Conservation (phyloP, 2,113 vertebrate species). For the Dunckerocampus dactyliophorus region DNA sequence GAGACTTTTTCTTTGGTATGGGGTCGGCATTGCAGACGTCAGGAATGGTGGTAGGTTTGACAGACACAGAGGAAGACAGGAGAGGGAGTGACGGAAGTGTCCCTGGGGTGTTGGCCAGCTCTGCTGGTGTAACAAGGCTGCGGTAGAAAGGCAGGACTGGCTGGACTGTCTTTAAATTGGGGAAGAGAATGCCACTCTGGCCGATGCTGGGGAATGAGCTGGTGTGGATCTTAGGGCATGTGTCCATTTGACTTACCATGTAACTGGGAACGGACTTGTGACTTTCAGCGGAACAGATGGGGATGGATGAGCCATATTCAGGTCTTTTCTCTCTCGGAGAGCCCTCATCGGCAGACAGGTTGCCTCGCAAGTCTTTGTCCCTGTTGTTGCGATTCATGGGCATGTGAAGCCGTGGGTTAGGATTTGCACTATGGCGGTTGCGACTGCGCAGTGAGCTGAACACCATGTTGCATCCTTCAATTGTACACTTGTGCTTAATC, state of each 20-base stretch:
- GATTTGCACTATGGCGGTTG: constrained; percentile 96
- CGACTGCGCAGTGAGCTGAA: constrained; percentile 94
- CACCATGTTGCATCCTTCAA: constrained; percentile 97
- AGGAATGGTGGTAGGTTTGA: constrained; percentile 70
- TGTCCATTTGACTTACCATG: constrained; percentile 73
- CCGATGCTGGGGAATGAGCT: constrained; percentile 70
- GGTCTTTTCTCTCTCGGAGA: constrained; percentile 72
- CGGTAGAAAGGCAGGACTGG: constrained; percentile 95
- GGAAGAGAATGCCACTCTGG: constrained; percentile 88
- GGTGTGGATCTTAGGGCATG: constrained; percentile 76
- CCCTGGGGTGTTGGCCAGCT: constrained; percentile 91
- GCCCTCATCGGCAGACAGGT: constrained; percentile 69
- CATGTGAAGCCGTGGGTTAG: constrained; percentile 96
- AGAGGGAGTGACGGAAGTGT: constrained; percentile 87
- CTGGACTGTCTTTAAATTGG: constrained; percentile 93
- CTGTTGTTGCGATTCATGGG: constrained; percentile 96
- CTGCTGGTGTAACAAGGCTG: constrained; percentile 88
- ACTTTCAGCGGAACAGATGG: constrained; percentile 65
- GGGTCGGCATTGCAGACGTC: constrained; percentile 72
- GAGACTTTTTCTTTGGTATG: constrained; percentile 96
- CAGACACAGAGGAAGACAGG: constrained; percentile 83
- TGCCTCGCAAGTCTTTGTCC: constrained; percentile 86
- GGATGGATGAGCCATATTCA: constrained; percentile 63
- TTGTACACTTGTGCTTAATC: constrained; percentile 97
- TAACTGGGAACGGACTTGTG: constrained; percentile 77